These are phyloP conservation scores for Octomys mimax DNA, from an alignment of 2,797 vertebrate genomes.

Conservation along the genomic window DNA sequence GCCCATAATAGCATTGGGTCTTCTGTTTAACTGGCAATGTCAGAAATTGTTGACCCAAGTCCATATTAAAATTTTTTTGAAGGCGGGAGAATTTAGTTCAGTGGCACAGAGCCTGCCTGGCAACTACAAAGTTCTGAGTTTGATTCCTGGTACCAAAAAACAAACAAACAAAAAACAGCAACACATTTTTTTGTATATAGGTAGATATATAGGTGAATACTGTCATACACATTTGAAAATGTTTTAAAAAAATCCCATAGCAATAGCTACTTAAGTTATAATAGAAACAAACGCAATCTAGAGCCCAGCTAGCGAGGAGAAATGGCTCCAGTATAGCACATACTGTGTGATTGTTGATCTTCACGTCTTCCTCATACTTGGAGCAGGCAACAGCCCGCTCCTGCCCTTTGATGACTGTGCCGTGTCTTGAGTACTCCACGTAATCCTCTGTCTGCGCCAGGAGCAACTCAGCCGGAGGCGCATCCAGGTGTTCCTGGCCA, in stretches of 20 bases:
- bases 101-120: too few relatives aligned
- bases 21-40: too few relatives aligned
- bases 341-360: conserved; percentile 97
- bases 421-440: conserved; percentile 98
- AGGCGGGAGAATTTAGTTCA: neutral
- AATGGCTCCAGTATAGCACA: conserved; percentile 54
- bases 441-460: conserved; percentile 99
- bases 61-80: too few relatives aligned
- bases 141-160: too few relatives aligned
- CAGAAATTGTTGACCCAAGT: too few relatives aligned
- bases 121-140: too few relatives aligned
- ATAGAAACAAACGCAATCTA: conserved; percentile 13
- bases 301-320: conserved; percentile 6
- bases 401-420: conserved; percentile 97
- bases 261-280: neutral
- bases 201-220: neutral
- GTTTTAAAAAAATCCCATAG: neutral
- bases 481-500: conserved; percentile 95
- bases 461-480: conserved; percentile 95
- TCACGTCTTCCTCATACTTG: conserved; percentile 98
- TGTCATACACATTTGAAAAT: neutral
- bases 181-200: neutral
- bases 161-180: too few relatives aligned
- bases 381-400: conserved; percentile 97
- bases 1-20: too few relatives aligned